These are phyloP conservation scores for Chymomyza fuscimana DNA, from an alignment of 2,888 invertebrate genomes.

Conservation along the genomic window DNA sequence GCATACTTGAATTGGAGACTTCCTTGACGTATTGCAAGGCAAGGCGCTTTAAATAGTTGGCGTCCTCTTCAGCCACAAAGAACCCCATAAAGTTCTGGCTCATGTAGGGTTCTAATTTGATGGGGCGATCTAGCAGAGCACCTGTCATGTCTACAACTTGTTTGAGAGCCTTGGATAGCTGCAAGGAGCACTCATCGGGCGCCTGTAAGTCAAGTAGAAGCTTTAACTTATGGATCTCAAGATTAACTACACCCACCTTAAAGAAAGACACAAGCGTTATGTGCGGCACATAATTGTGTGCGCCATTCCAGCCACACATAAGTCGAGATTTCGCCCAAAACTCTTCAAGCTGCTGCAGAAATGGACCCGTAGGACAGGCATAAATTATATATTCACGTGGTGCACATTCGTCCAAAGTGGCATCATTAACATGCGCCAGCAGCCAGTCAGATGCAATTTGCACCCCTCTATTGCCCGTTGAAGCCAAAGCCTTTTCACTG, in stretches of 20 bases:
- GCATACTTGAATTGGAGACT: constrained; percentile 87
- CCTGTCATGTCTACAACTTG: constrained; percentile 87
- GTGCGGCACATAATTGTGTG: constrained; percentile 94
- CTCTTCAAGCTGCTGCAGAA: constrained; percentile 85
- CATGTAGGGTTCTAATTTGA: constrained; percentile 89
- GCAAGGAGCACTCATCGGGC: constrained; percentile 86
- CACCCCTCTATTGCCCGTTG: constrained; percentile 92
- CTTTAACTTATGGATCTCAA: neutral
- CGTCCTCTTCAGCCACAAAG: constrained; percentile 91
- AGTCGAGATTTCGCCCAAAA: constrained; percentile 90
- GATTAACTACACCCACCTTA: constrained; percentile 82
- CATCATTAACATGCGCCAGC: constrained; percentile 92
- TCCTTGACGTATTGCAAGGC: constrained; percentile 90
- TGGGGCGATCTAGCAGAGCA: constrained; percentile 83
- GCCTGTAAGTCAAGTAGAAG: constrained; percentile 81
- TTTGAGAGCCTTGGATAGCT: constrained; percentile 86
- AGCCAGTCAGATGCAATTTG: constrained; percentile 95
- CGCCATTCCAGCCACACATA: constrained; percentile 92
- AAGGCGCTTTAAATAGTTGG: constrained; percentile 88
- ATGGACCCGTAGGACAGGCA: constrained; percentile 86
- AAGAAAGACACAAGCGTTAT: constrained; percentile 94
- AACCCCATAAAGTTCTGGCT: constrained; percentile 95
- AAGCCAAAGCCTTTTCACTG: constrained; percentile 93
- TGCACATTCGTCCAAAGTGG: constrained; percentile 86
- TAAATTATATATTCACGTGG: constrained; percentile 93